Percentiles rank a stretch among this genome's conserved stretches.
These are phyloP conservation scores for Girardinichthys multiradiatus DNA, from an alignment of 2,113 vertebrate species.

Conservation along the genomic window DNA sequence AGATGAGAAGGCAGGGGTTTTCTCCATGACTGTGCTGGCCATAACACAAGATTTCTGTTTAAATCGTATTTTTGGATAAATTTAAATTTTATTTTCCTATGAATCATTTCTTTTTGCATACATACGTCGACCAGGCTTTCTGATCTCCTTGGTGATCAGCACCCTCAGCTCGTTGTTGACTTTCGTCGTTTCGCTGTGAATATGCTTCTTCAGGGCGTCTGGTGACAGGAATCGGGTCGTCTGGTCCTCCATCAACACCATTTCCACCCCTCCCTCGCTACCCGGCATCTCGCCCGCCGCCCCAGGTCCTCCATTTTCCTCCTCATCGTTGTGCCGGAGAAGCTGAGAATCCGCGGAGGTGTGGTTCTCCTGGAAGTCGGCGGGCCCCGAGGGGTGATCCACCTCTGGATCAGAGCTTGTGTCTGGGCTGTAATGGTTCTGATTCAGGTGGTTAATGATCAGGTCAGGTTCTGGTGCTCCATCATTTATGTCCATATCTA, in stretches of 20 bases:
- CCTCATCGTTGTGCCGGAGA: slow-evolving; percentile 47
- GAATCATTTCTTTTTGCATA: too few relatives aligned
- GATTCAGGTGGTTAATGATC: slow-evolving; percentile 86
- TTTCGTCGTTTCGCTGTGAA: slow-evolving; percentile 84
- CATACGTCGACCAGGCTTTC: slow-evolving; percentile 95
- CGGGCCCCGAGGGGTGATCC: slow-evolving; percentile 50
- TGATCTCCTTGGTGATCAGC: slow-evolving; percentile 94
- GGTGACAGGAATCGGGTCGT: slow-evolving; percentile 80
- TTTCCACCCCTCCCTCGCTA: slow-evolving; percentile 69
- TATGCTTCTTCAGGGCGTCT: slow-evolving; percentile 83
- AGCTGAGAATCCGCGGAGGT: background rate
- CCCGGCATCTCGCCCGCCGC: slow-evolving; percentile 67
- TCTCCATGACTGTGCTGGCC: too few relatives aligned
- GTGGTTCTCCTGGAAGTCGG: slow-evolving; percentile 70
- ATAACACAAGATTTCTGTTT: too few relatives aligned
- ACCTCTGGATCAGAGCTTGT: slow-evolving; percentile 32
- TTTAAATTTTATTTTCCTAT: too few relatives aligned
- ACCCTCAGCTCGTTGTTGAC: slow-evolving; percentile 89
- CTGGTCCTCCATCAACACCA: slow-evolving; percentile 59
- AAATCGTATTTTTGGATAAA: too few relatives aligned
- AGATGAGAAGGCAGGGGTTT: too few relatives aligned
- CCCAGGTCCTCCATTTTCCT: slow-evolving; percentile 71
- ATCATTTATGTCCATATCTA: slow-evolving; percentile 80
- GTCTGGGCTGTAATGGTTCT: slow-evolving; percentile 79
- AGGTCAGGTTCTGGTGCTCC: slow-evolving; percentile 72